Evolutionary conservation across 2,113 vertebrate species (phyloP).

Genomic region (Hyperoodon ampullatus): DNA sequence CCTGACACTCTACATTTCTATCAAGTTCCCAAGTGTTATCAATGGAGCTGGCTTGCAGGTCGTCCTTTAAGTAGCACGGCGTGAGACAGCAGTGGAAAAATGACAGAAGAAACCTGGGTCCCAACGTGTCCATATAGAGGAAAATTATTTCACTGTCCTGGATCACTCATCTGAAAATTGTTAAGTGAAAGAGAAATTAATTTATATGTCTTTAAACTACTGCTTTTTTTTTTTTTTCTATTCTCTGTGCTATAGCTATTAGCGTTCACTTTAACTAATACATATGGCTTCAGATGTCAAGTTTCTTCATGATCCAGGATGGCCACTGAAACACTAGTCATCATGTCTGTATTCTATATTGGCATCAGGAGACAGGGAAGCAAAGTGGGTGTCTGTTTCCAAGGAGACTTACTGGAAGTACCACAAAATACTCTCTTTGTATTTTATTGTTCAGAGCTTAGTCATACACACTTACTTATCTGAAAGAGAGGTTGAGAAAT

Average conservation of each 20-base stretch:
- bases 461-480: not conserved
- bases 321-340: not conserved
- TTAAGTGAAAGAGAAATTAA: not conserved
- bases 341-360: not conserved
- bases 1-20: not conserved
- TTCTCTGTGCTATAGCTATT: not conserved
- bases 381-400: not conserved
- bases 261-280: not conserved
- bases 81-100: not conserved
- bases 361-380: not conserved
- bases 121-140: not conserved
- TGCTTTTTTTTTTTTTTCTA: not conserved
- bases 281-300: not conserved
- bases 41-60: not conserved
- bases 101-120: not conserved
- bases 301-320: not conserved
- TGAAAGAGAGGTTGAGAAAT: not conserved
- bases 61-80: not conserved
- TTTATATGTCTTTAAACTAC: not conserved
- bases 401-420: not conserved
- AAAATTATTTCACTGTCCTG: not conserved
- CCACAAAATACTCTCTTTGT: not conserved
- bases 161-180: not conserved
- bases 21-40: not conserved
- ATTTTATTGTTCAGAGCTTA: not conserved